Conservation (phyloP, 1,140 invertebrate species). For the Eciton burchellii region DNA sequence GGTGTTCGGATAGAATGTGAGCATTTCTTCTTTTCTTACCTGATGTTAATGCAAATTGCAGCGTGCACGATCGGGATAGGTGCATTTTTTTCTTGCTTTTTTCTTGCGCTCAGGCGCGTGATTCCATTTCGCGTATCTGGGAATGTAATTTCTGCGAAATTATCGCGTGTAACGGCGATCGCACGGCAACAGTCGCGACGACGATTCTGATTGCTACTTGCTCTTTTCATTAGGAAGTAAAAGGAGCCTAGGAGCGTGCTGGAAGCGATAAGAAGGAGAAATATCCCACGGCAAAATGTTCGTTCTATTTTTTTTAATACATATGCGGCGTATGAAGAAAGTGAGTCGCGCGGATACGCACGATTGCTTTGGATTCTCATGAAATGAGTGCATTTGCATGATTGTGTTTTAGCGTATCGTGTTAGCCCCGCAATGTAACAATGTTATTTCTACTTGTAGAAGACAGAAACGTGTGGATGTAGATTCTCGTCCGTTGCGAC, state of each 20-base stretch:
- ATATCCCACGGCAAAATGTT: constrained; percentile 5
- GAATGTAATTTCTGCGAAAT: constrained; percentile 39
- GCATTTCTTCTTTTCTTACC: background rate
- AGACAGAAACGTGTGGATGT: background rate
- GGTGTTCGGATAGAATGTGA: background rate
- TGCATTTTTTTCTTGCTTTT: background rate
- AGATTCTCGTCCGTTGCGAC: background rate
- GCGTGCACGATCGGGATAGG: background rate
- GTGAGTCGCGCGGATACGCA: background rate
- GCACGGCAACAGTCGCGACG: constrained; percentile 18
- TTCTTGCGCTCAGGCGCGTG: background rate
- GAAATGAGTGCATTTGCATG: background rate
- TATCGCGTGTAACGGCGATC: constrained; percentile 26
- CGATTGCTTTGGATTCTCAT: constrained; percentile 4
- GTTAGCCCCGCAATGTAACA: background rate
- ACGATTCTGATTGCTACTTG: constrained; percentile 43
- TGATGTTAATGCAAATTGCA: background rate
- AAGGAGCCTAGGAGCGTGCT: constrained; percentile 35
- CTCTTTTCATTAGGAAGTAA: constrained; percentile 44
- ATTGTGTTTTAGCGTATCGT: background rate
- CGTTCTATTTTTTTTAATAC: constrained; percentile 16
- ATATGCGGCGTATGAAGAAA: background rate
- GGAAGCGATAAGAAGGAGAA: constrained; percentile 31
- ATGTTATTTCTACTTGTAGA: constrained; percentile 13
- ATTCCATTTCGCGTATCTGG: constrained; percentile 13